Evolutionary conservation across 2,113 vertebrate species (phyloP).

Genomic region (Hippocampus barbouri): DNA sequence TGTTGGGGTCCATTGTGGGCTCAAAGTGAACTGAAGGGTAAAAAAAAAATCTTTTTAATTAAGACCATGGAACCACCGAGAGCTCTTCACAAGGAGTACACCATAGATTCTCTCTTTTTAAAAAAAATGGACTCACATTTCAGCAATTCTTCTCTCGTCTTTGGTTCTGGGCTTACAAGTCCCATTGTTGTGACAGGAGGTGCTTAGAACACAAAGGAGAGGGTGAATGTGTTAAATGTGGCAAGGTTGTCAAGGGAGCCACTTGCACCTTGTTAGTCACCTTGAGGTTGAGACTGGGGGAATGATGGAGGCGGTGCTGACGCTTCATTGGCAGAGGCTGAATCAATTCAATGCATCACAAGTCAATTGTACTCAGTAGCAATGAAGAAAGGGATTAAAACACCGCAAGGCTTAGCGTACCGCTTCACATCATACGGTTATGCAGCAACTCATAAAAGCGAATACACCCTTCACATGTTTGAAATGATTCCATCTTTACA

Average conservation of each 20-base stretch:
- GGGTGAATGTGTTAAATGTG: not conserved
- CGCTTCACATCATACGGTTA: no score
- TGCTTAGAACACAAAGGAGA: slow-evolving; percentile 3
- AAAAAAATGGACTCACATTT: slow-evolving; percentile 65
- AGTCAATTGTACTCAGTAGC: not conserved
- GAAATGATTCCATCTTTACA: no score
- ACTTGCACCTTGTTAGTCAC: slow-evolving; percentile 30
- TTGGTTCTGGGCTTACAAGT: slow-evolving; percentile 47
- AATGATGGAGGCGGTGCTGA: slow-evolving; percentile 36
- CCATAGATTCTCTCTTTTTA: not conserved
- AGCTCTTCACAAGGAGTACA: not conserved
- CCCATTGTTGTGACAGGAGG: slow-evolving; percentile 7
- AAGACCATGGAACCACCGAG: not conserved
- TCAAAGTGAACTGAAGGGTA: slow-evolving; percentile 59
- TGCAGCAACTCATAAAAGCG: no score
- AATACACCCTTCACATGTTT: no score
- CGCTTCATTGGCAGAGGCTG: slow-evolving; percentile 25
- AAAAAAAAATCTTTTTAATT: not conserved
- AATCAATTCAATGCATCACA: not conserved
- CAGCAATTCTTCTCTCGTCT: slow-evolving; percentile 68
- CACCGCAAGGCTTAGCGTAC: no score
- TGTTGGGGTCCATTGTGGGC: slow-evolving; percentile 69
- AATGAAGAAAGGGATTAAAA: not conserved
- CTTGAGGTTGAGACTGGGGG: slow-evolving; percentile 12
- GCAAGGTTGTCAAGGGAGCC: not conserved